A percentile compares a stretch with the other conserved stretches of the same genome.
Conservation (phyloP, 1,140 invertebrate genomes). For the Drosophila busckii region DNA sequence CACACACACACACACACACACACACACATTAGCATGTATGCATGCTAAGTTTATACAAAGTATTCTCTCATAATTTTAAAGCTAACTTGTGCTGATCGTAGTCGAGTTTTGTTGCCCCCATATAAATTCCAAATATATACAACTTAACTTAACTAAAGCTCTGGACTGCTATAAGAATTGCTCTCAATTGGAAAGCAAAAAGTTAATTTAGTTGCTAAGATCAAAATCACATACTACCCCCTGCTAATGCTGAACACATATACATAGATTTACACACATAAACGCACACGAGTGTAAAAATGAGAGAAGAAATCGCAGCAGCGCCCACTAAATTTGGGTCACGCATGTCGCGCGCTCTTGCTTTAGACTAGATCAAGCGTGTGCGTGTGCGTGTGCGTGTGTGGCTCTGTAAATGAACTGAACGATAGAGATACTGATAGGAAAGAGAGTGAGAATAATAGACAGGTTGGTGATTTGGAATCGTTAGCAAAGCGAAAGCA, state of each 20-base stretch:
- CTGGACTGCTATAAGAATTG: too few species aligned
- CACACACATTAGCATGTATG: too few species aligned
- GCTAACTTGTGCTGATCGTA: too few species aligned
- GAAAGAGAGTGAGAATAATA: background rate
- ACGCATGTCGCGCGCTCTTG: slow-evolving; percentile 43
- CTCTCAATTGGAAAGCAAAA: slow-evolving; percentile 42
- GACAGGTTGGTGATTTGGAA: background rate
- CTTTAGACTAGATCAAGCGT: slow-evolving; percentile 22
- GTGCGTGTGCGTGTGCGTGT: slow-evolving; percentile 8
- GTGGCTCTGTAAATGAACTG: slow-evolving; percentile 7
- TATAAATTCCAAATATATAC: too few species aligned
- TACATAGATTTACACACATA: background rate
- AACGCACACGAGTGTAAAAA: slow-evolving; percentile 6
- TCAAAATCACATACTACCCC: too few species aligned
- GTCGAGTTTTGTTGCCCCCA: too few species aligned
- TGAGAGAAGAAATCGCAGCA: slow-evolving; percentile 6
- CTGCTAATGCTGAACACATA: too few species aligned
- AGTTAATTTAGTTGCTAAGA: too few species aligned
- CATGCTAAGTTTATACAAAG: too few species aligned
- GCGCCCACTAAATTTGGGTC: slow-evolving; percentile 42
- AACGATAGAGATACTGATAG: background rate
- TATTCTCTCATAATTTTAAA: too few species aligned
- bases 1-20: slow-evolving; percentile 22
- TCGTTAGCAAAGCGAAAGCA: slow-evolving; percentile 28
- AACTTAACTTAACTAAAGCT: too few species aligned